These are phyloP conservation scores for Poicephalus gulielmi DNA, from an alignment of 2,113 vertebrate genomes.

Conservation along the genomic window DNA sequence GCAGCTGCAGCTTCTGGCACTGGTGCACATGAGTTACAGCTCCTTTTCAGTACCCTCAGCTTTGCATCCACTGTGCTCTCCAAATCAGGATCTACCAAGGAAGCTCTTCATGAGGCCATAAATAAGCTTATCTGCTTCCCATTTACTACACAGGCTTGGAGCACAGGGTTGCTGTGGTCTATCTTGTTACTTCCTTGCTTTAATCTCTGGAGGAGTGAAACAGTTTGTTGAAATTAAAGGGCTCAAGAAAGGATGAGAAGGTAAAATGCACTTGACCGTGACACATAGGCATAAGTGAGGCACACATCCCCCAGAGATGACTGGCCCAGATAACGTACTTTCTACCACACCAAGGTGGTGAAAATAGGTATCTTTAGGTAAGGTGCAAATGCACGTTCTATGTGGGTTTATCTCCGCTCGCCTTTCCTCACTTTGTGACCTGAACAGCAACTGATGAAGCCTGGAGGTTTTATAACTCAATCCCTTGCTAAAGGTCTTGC, in stretches of 20 bases:
- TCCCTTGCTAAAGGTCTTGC: neutral
- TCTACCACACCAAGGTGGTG: neutral
- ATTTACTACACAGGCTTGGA: neutral
- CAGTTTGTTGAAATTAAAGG: neutral
- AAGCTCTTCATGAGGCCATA: neutral
- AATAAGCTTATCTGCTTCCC: neutral
- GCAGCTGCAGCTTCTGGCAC: neutral
- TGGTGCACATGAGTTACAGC: neutral
- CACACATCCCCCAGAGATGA: fast-evolving
- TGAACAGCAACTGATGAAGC: neutral
- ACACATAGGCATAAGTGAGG: neutral
- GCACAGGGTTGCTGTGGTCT: neutral
- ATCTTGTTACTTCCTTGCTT: neutral
- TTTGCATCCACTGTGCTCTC: neutral
- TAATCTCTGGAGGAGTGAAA: neutral
- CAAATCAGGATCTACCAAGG: neutral
- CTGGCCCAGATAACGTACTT: neutral
- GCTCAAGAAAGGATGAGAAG: neutral
- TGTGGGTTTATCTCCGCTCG: neutral
- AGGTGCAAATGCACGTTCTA: neutral
- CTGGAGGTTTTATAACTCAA: neutral
- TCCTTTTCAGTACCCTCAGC: neutral
- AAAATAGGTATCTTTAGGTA: neutral
- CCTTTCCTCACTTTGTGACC: neutral
- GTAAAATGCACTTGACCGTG: neutral